A percentile compares a stretch with the other conserved stretches of the same genome.
Evolutionary conservation across 2,797 vertebrate genomes (phyloP).

Genomic region (Oceanodroma leucorhoa): DNA sequence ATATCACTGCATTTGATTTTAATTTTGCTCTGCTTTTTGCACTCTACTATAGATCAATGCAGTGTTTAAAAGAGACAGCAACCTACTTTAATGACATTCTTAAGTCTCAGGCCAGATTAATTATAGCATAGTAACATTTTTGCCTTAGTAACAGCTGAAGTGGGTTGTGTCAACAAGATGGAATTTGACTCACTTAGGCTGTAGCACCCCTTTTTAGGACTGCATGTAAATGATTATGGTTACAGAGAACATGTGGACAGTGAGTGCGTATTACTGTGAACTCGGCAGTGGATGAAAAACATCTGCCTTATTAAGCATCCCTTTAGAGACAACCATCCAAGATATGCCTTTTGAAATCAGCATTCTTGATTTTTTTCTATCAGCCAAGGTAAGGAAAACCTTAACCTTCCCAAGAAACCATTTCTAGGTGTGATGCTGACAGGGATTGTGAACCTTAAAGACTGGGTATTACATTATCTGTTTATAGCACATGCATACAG

Average conservation of each 20-base stretch:
- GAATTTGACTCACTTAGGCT: slow-evolving; percentile 34
- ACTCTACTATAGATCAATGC: background rate
- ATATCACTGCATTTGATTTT: background rate
- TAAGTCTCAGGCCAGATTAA: background rate
- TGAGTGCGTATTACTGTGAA: slow-evolving; percentile 16
- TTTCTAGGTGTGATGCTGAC: background rate
- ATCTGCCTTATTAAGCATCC: slow-evolving; percentile 36
- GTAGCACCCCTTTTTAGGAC: slow-evolving; percentile 15
- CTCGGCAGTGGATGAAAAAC: slow-evolving; percentile 9
- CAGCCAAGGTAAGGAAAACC: background rate
- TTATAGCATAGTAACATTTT: slow-evolving; percentile 11
- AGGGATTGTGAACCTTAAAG: background rate
- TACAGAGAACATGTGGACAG: slow-evolving; percentile 25
- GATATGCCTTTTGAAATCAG: background rate
- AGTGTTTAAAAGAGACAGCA: background rate
- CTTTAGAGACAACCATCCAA: background rate
- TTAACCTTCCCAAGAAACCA: background rate
- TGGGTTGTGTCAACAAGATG: slow-evolving; percentile 45
- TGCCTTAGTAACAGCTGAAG: slow-evolving; percentile 43
- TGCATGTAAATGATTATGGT: background rate
- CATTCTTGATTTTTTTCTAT: background rate
- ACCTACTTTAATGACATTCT: slow-evolving; percentile 4
- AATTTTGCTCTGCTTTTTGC: background rate
- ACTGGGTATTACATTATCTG: background rate
- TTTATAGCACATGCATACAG: background rate